Conservation (phyloP, 1,140 invertebrate species). For the Phortica variegata region DNA sequence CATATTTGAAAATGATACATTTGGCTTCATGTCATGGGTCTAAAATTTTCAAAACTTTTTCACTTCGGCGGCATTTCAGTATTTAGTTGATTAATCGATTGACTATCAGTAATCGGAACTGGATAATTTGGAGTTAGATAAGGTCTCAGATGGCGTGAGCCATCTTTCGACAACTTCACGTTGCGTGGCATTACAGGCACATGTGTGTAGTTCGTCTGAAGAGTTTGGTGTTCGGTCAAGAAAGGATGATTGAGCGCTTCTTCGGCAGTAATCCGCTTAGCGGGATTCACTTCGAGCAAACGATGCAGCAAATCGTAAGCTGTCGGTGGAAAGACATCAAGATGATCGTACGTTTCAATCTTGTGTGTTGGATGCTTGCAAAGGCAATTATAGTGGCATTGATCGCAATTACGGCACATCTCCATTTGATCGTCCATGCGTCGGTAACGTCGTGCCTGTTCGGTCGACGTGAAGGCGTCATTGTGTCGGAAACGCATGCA, state of each 20-base stretch:
- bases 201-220: background rate
- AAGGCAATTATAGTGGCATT: conserved; percentile 42
- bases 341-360: conserved; percentile 29
- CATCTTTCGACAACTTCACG: background rate
- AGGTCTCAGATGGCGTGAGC: background rate
- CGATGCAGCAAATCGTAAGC: conserved; percentile 99
- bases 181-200: background rate
- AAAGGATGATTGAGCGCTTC: conserved; percentile 98
- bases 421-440: conserved; percentile 39
- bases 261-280: conserved; percentile 94
- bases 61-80: background rate
- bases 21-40: no score
- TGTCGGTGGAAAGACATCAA: conserved; percentile 40
- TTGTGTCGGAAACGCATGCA: conserved; percentile 58
- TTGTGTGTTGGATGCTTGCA: conserved; percentile 34
- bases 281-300: conserved; percentile 97
- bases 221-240: conserved; percentile 33
- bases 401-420: conserved; percentile 44
- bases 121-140: no score
- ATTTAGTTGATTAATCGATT: background rate
- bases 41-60: no score
- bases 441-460: conserved; percentile 28
- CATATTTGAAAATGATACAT: no score
- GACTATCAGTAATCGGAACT: no score
- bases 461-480: conserved; percentile 30